Conservation (phyloP, 2,113 vertebrate genomes). For the Brienomyrus longianalis region DNA sequence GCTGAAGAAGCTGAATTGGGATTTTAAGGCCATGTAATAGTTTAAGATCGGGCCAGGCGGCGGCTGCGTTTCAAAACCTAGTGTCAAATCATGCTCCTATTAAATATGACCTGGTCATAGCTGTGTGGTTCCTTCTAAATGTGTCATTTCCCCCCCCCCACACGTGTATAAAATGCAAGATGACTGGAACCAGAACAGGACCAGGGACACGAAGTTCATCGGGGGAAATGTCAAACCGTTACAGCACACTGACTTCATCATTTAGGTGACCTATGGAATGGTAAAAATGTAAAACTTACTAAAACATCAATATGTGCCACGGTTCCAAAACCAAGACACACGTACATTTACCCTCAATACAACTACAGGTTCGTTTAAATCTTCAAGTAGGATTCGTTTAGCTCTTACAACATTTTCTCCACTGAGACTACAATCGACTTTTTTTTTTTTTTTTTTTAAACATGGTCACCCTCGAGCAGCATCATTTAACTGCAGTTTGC, state of each 20-base stretch:
- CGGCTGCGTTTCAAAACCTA: conserved; percentile 61
- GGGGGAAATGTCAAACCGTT: conserved; percentile 59
- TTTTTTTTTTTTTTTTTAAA: conserved; percentile 36
- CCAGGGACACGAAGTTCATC: conserved; percentile 28
- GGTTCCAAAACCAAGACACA: conserved; percentile 62
- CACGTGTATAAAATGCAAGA: conserved; percentile 50
- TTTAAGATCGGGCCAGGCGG: conserved; percentile 55
- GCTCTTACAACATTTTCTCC: conserved; percentile 52
- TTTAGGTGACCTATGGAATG: conserved; percentile 58
- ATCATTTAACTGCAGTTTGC: conserved; percentile 59
- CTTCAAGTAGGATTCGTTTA: conserved; percentile 18
- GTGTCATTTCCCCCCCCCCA: conserved; percentile 34
- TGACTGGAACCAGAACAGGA: conserved; percentile 49
- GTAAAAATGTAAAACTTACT: conserved; percentile 67
- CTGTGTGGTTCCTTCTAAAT: conserved; percentile 62
- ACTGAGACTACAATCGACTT: conserved; percentile 42
- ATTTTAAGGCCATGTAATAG: conserved; percentile 83
- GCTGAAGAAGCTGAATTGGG: conserved; percentile 75
- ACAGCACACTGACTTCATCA: conserved; percentile 60
- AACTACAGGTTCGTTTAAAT: conserved; percentile 30
- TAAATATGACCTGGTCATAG: conserved; percentile 43
- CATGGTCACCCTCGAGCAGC: conserved; percentile 59
- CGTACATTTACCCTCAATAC: conserved; percentile 51
- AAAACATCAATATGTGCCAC: conserved; percentile 61
- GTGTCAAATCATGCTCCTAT: conserved; percentile 65